These are phyloP conservation scores for Stegostoma tigrinum DNA, from an alignment of 2,113 vertebrate genomes.

Conservation along the genomic window DNA sequence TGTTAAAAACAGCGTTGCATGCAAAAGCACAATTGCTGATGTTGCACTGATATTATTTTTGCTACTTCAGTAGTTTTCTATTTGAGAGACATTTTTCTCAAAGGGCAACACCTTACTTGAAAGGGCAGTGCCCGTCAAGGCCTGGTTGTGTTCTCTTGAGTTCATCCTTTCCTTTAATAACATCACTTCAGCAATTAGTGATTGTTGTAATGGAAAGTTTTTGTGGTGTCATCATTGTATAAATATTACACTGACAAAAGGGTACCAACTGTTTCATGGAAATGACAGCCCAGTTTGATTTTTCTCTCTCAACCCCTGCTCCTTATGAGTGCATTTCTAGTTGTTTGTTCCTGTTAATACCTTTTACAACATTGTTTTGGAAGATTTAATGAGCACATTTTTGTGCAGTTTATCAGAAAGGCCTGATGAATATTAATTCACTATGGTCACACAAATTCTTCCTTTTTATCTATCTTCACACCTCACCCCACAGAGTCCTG, in stretches of 20 bases:
- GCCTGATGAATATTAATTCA: background rate
- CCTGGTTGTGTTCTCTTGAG: background rate
- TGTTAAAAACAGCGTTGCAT: background rate
- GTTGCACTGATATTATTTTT: constrained; percentile 3
- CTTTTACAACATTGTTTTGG: background rate
- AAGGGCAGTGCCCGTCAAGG: background rate
- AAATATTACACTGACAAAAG: background rate
- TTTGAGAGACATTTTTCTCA: background rate
- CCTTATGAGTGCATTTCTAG: background rate
- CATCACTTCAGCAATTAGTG: background rate
- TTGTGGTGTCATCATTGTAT: background rate
- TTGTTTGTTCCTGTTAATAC: background rate
- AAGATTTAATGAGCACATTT: background rate
- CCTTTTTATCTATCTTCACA: background rate
- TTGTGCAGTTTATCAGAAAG: background rate
- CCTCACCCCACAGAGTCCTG: background rate
- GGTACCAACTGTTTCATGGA: too few relatives aligned
- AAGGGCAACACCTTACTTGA: background rate
- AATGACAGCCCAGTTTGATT: constrained; percentile 1
- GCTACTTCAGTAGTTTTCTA: background rate
- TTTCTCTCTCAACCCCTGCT: background rate
- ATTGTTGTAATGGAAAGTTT: background rate
- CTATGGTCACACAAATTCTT: background rate
- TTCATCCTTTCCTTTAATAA: background rate
- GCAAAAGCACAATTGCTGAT: background rate